Evolutionary conservation across 2,888 invertebrate species (phyloP), one percentile per base, ranked within the genome.

Genomic region (Aphodius granarius): DNA sequence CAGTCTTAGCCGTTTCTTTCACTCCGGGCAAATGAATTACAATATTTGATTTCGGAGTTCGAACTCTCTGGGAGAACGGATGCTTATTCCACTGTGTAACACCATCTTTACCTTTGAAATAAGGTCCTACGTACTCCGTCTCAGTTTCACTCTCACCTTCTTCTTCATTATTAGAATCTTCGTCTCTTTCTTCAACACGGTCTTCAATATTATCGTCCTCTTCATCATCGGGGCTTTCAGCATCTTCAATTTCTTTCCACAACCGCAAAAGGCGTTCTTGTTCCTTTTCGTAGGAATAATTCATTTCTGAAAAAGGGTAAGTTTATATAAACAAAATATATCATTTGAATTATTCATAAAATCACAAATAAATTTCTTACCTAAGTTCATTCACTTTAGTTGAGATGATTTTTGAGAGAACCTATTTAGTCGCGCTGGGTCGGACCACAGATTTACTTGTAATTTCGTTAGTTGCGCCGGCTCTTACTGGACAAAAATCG

Each of bases 221-320:
- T 21, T 68, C 68, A 19, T 68, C 68, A 21, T 68, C 68, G 21
- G 17, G 17, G 18, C 21, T 21, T 62, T 71, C 74, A 43, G 4
- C 71, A 19, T 19, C 63, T 13, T 22, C 63, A 20, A 43, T 22
- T 71, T 74, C 74, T 22, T 17, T 20, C 63, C 19, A 74, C 16
- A 74, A 64, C 20, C 16, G 9, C 43, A 66, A 43, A 3, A 74
- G 74, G 9, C 21, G 21, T 74, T 74, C 22, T 43, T 71, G 74
- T 22, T 74, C 74, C 19, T 71, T 71, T 74, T 74, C 74, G 62
- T 74, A 74, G 19, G 62, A 62, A 68, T 68, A 23, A 23, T 23
- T 23, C 23, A 23, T 23, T 23, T 23, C 23, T 23, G 23, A 23
- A 23, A 23, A 23, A 23, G 23, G 23, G 23, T n/a, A n/a, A n/a